Conservation (phyloP, 2,888 invertebrate genomes). For the Clunio marinus region DNA sequence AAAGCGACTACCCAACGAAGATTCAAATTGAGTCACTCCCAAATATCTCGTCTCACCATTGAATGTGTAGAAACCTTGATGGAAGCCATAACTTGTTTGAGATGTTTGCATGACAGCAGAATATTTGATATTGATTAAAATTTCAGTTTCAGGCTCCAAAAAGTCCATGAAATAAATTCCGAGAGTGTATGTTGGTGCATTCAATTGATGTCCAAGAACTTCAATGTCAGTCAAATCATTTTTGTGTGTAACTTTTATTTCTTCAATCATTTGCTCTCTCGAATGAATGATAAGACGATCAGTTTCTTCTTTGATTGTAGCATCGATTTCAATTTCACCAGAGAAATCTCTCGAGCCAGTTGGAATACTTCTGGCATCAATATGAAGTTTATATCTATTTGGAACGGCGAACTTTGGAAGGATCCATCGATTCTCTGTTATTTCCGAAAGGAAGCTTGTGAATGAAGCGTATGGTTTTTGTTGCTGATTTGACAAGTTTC, state of each 20-base stretch:
- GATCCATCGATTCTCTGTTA: neutral
- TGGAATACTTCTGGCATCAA: slow-evolving; percentile 32
- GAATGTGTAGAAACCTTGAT: neutral
- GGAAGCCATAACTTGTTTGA: neutral
- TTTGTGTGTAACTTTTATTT: neutral
- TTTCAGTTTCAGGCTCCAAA: neutral
- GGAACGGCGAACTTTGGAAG: slow-evolving; percentile 5
- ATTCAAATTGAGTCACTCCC: slow-evolving; percentile 59
- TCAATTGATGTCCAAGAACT: neutral
- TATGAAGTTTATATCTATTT: neutral
- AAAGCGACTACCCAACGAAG: slow-evolving; percentile 56
- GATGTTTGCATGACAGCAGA: neutral
- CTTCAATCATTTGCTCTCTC: slow-evolving; percentile 4
- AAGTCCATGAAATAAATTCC: slow-evolving; percentile 7
- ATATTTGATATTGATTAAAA: slow-evolving; percentile 8
- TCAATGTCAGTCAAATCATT: neutral
- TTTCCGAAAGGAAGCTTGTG: too few species aligned
- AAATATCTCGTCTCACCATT: slow-evolving; percentile 51
- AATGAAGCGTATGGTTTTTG: too few species aligned
- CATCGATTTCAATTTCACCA: neutral
- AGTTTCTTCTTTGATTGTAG: neutral
- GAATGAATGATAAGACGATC: slow-evolving; percentile 12
- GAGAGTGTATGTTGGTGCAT: neutral
- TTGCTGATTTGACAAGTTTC: neutral
- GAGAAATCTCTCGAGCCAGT: neutral